phyloP scores from a whole-genome alignment of 2,113 vertebrate species.

The Xiphias gladius region DNA sequence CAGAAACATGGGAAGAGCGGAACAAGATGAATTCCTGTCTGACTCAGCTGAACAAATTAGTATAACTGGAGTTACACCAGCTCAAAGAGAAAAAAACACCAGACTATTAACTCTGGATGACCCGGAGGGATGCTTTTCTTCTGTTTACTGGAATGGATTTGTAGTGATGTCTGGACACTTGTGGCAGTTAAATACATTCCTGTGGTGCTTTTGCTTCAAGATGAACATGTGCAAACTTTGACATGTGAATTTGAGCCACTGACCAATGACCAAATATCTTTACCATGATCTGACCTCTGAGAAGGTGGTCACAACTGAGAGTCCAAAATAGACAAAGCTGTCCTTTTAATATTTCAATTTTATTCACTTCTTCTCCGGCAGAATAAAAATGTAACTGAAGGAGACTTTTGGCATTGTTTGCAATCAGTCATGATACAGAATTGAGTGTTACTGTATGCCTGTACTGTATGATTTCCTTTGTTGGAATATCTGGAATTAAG shows the following conservation, averaged over 20 bases:
- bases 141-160: slow-evolving; percentile 5
- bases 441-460: too few relatives aligned
- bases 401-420: too few relatives aligned
- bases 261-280: background rate
- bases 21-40: slow-evolving; percentile 65
- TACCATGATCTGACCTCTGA: background rate
- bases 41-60: slow-evolving; percentile 60
- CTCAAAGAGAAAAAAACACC: background rate
- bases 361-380: too few relatives aligned
- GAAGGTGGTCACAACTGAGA: background rate
- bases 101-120: slow-evolving; percentile 22
- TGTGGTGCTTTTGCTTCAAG: background rate
- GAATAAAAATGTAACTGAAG: too few relatives aligned
- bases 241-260: background rate
- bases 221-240: slow-evolving; percentile 3
- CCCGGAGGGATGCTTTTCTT: background rate
- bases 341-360: too few relatives aligned
- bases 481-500: too few relatives aligned
- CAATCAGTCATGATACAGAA: too few relatives aligned
- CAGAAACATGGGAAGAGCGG: slow-evolving; percentile 47
- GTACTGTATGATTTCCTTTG: too few relatives aligned
- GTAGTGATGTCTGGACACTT: background rate
- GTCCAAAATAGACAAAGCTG: background rate
- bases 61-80: slow-evolving; percentile 26
- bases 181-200: background rate